A percentile compares a stretch with the other conserved stretches of the same genome.
Conservation (phyloP, 2,888 invertebrate species). For the Tanytarsus gracilentus region DNA sequence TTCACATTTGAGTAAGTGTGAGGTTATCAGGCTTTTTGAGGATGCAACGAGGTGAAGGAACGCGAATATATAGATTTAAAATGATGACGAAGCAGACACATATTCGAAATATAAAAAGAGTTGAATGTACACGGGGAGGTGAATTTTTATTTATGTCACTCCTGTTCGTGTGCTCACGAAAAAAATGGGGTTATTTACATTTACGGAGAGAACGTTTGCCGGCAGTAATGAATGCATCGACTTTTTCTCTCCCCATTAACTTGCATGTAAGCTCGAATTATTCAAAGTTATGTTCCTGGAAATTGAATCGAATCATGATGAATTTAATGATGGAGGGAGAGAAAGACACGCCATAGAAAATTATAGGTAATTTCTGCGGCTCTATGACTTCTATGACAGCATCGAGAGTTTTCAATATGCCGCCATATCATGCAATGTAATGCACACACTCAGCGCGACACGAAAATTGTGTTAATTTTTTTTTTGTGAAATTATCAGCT, state of each 20-base stretch:
- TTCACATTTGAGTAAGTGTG: too few relatives aligned
- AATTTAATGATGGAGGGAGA: neutral
- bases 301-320: neutral
- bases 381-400: conserved; percentile 9
- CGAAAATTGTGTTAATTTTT: conserved; percentile 1
- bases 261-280: neutral
- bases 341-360: conserved; percentile 6
- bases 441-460: neutral
- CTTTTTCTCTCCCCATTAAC: neutral
- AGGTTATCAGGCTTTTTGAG: too few relatives aligned
- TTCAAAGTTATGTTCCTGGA: neutral
- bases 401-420: neutral
- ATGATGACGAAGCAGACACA: conserved; percentile 10
- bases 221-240: neutral
- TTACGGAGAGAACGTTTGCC: neutral
- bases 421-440: neutral
- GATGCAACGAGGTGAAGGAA: neutral
- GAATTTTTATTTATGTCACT: too few relatives aligned
- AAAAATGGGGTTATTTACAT: neutral
- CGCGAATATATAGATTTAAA: neutral
- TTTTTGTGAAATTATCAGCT: conserved; percentile 5
- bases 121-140: conserved; percentile 7
- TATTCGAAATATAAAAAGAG: neutral
- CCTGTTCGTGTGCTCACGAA: too few relatives aligned
- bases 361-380: conserved; percentile 9